Evolutionary conservation across 2,888 invertebrate species (phyloP), one percentile per base, ranked within the genome.

Genomic region (Carpatolechia fugitivella): DNA sequence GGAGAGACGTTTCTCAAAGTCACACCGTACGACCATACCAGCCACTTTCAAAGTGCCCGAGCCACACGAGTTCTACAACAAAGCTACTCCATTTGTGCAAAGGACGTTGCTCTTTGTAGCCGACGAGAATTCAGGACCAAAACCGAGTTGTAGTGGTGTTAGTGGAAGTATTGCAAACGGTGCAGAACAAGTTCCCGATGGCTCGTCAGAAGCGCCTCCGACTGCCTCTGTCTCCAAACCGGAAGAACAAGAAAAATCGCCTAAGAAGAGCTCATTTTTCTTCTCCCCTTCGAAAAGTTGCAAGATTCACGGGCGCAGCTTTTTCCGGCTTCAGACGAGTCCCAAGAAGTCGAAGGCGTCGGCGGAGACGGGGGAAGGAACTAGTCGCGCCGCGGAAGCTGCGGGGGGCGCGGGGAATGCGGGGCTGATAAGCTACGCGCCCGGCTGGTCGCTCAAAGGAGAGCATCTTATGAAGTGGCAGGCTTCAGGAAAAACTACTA

Each of bases 401-500:
- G 68, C 68, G 54, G 66, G 60, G 44, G 54, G 60, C 16, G 79
- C 78, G 56, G 72, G 71, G 10, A 80, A 75, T 24, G 75, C 76
- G 58, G 91, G 92, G 14, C 91, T 91, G 60, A 92, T 92, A 79
- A 92, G 92, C 78, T 92, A 92, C 70, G 92, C 92, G 56, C 92
- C 92, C 31, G 92, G 92, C 56, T 92, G 92, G 92, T 92, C 92
- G 53, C 80, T 92, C 63, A 92, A 92, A 69, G 91, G 92, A 35
- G 91, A 92, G 69, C 92, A 92, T 69, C 91, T 92, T 56, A 91
- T 92, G 82, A 92, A 92, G 80, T 92, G 92, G 92, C 92, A 92
- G 68, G 91, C 88, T 60, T 91, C 91, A 18, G 92, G 92, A 49
- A 92, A 91, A 72, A 91, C 91, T 14, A 92, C 92, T 30, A 86